These are phyloP conservation scores for Cephus sareptanus DNA, from an alignment of 2,888 invertebrate species.

Conservation along the genomic window DNA sequence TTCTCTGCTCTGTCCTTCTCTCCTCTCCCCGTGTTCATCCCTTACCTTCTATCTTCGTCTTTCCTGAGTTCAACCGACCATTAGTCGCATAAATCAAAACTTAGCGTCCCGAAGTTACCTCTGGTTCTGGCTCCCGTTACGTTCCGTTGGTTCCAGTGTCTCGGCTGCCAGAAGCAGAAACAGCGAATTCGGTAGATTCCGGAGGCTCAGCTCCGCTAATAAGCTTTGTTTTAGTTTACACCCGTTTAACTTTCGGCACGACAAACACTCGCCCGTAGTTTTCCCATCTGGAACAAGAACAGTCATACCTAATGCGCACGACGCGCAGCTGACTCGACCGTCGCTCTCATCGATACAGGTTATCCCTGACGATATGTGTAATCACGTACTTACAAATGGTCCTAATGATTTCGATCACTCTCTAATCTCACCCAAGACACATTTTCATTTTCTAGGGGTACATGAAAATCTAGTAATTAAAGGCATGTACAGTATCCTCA, in stretches of 20 bases:
- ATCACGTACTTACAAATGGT: background rate
- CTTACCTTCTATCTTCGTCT: constrained; percentile 22
- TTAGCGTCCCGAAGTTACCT: constrained; percentile 48
- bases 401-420: background rate
- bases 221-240: background rate
- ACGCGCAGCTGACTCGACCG: background rate
- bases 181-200: background rate
- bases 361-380: background rate
- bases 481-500: background rate
- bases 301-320: background rate
- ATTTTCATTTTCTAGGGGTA: too few relatives aligned
- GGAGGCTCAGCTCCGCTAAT: background rate
- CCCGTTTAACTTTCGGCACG: constrained; percentile 1
- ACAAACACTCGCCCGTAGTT: background rate
- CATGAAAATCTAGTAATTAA: background rate
- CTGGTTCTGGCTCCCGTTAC: constrained; percentile 37
- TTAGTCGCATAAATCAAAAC: constrained; percentile 60
- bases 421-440: too few relatives aligned
- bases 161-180: constrained; percentile 19
- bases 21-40: constrained; percentile 37
- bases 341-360: background rate
- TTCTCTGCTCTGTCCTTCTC: constrained; percentile 14
- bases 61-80: constrained; percentile 50
- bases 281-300: background rate
- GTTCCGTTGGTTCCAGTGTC: constrained; percentile 29